Evolutionary conservation across 2,888 invertebrate species (phyloP), one percentile per base, ranked within the genome.

Genomic region (Oxyscelio sp.): DNA sequence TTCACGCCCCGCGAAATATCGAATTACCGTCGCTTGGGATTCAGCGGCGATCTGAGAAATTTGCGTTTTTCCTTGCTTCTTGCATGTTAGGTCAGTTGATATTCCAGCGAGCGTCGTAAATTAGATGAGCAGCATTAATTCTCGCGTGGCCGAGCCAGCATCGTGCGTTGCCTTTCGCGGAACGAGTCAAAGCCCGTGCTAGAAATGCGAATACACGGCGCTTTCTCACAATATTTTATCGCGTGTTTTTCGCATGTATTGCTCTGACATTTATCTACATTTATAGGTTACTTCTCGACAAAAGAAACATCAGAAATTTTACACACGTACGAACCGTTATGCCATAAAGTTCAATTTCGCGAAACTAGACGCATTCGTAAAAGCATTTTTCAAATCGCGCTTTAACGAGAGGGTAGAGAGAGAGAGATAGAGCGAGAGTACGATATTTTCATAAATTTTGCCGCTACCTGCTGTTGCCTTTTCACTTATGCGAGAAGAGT

Each of bases 171-270:
- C 74, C 78, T 78, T 74, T 79, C 78, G 50, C 58, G 58, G 56
- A 66, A 68, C 75, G 54, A 70, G 45, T 22, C 56, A 43, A 56
- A 56, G 65, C 71, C 38, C 71, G 58, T 56, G 45, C 34, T 34
- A 54, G 70, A 58, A 73, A 59, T 61, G 63, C 52, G 59, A 52
- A 43, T 38, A 52, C 56, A 50, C 52, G 27, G 24, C 56, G 68
- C 63, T 65, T 75, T 83, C 77, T 83, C 83, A 78, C 77, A 78
- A 83, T 83, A 74, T 78, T 83, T 83, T 63, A 78, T 50, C 78
- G 52, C 65, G 38, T 58, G 50, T 52, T 65, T 52, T 66, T 68
- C 52, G 77, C 66, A 34, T 50, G 17, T 38, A 50, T 50, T 21
- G 22, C 45, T n/a, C 45, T 19, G 63, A 63, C 74, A 34, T 74